Base-by-base conservation (phyloP, 2,113 vertebrate genomes). In the Calonectris borealis region DNA sequence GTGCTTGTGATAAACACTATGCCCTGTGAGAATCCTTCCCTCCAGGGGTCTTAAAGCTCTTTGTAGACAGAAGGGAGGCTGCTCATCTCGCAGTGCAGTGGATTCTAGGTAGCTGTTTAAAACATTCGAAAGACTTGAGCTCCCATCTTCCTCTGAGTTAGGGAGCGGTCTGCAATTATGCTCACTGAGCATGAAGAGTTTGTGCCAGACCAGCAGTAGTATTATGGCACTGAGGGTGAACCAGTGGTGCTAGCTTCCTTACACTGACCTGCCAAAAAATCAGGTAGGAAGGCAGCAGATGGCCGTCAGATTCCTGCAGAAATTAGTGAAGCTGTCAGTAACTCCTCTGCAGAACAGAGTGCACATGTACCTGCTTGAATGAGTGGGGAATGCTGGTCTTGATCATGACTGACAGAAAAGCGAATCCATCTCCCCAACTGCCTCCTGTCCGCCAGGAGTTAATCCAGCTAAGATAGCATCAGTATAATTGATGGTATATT, bases 321-420 rank as follows among this genome's bases (percentile, higher is more conserved):
- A 31, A 29, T 71, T 4, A 78, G 51, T 46, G 83, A 55, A 62
- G 57, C 81, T 89, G 44, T 75, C 72, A 81, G 55, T 36, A 40
- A 31, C 31, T 73, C 25, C 83, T 77, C 5, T 48, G 64, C 80
- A 72, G 46, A 38, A 13, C 60, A n/a, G 57, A 82, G 36, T 6
- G 1, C 49, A 11, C 32, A 0, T 1, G 57, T 32, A 20, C 51
- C 34, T 85, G 0, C 52, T 49, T 46, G 66, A 69, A 49, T 2
- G 13, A 66, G 62, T 19, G 48, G n/a, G 38, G 71, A 90, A 24
- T 1, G 2, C 77, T 83, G 48, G 19, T 38, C n/a, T 68, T 78
- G 62, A 75, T 88, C 24, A 7, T 31, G 72, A 84, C 25, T 52
- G 87, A 91, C 69, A 86, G 85, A 76, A 75, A 60, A 83, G 34